Base-by-base conservation (phyloP, 2,797 vertebrate species). In the Vultur gryphus region DNA sequence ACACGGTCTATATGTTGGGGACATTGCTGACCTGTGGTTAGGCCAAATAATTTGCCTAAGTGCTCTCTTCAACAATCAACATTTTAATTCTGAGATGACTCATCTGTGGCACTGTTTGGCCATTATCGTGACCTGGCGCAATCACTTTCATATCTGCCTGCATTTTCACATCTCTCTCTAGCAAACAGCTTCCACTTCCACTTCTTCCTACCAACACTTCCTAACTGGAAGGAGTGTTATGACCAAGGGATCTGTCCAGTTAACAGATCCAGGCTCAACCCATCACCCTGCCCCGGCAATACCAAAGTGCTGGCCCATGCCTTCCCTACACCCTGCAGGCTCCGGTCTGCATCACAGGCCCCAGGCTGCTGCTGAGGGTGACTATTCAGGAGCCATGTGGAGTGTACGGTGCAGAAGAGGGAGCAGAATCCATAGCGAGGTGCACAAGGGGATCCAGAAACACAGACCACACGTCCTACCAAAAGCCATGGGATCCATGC, bases 41-140 rank as follows among this genome's bases (percentile, higher is more conserved):
- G 41, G 7, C 35, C 23, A 71, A 52, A 65, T 26, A 61, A 41
- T 43, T 57, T 75, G 13, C 33, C 33, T 29, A 44, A 48, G 44
- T 25, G 11, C 8, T 43, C 10, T 72, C n/a, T 81, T 85, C 49
- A 71, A 33, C 16, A 39, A 43, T 43, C 54, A 81, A 8, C 48
- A 88, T 71, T 79, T 92, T 86, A 65, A 39, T 65, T 87, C 46
- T 78, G 41, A 70, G 41, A 39, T 67, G 5, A 57, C 7, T 51
- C 19, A 5, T 16, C 49, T 57, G 19, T 37, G 29, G 6, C 61
- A 19, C 16, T 44, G 29, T 58, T 64, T 51, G 44, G 18, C 12
- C 9, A 11, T 33, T 75, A 21, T 25, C 25, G n/a, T 0, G 0
- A 9, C 19, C 61, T 48, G 4, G 16, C 26, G 21, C 11, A 59